Evolutionary conservation across 2,888 invertebrate genomes (phyloP).

Genomic region (Seladonia tumulorum): DNA sequence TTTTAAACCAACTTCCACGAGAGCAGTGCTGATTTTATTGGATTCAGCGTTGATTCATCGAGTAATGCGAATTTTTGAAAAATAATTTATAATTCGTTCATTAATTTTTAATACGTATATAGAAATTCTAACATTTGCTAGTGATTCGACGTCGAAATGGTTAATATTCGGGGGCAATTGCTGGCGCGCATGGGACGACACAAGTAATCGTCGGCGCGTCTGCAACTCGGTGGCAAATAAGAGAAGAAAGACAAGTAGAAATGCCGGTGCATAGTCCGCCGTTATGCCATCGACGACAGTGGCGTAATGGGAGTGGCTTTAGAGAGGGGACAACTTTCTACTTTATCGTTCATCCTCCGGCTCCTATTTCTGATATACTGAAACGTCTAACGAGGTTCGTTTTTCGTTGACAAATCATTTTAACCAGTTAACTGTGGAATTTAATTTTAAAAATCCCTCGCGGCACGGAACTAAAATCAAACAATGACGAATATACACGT

Average conservation of each 20-base stretch:
- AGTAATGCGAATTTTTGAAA: too few relatives aligned
- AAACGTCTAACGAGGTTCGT: neutral
- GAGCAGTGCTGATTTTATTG: too few relatives aligned
- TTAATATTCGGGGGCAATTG: slow-evolving; percentile 10
- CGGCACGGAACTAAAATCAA: too few relatives aligned
- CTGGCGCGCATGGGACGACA: neutral
- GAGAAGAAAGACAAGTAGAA: slow-evolving; percentile 53
- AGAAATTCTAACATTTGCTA: too few relatives aligned
- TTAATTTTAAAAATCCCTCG: too few relatives aligned
- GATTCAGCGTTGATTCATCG: too few relatives aligned
- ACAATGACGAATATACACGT: too few relatives aligned
- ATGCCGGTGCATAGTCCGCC: slow-evolving; percentile 45
- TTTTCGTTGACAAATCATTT: neutral
- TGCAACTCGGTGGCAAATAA: slow-evolving; percentile 35
- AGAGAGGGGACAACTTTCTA: slow-evolving; percentile 12
- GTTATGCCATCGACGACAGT: slow-evolving; percentile 52
- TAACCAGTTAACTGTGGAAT: too few relatives aligned
- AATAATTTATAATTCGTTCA: too few relatives aligned
- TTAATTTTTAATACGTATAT: too few relatives aligned
- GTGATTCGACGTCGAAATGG: neutral
- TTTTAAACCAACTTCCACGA: too few relatives aligned
- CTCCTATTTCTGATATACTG: too few relatives aligned
- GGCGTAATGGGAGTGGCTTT: slow-evolving; percentile 25
- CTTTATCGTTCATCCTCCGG: neutral
- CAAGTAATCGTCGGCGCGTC: neutral